phyloP scores from a whole-genome alignment of 2,113 vertebrate species.

The Tympanuchus pallidicinctus region DNA sequence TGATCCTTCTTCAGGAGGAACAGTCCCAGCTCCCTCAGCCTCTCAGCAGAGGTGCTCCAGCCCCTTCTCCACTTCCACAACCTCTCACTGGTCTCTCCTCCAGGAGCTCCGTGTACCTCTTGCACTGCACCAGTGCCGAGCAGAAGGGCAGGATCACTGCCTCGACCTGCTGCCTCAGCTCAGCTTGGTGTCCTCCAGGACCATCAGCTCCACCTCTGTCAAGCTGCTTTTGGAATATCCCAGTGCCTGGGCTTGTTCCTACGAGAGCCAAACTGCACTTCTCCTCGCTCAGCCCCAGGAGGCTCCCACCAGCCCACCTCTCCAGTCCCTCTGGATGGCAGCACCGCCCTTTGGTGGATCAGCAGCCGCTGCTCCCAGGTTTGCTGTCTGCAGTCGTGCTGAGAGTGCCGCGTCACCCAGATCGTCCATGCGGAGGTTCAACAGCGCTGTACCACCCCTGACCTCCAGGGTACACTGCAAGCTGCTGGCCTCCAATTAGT shows the following conservation, averaged over 20 bases:
- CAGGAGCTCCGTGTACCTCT: background rate
- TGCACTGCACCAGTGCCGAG: background rate
- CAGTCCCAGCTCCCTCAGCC: background rate
- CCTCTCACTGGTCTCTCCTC: background rate
- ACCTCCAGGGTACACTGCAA: background rate
- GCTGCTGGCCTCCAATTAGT: background rate
- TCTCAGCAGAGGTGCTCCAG: background rate
- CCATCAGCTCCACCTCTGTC: background rate
- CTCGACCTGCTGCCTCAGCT: background rate
- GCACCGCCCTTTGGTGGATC: background rate
- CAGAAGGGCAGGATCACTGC: background rate
- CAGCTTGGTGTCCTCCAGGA: background rate
- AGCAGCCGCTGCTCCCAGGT: background rate
- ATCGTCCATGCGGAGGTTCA: background rate
- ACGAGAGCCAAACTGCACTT: background rate
- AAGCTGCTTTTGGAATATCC: background rate
- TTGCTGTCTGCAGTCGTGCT: background rate
- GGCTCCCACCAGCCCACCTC: background rate
- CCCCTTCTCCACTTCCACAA: background rate
- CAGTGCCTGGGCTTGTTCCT: too few relatives aligned
- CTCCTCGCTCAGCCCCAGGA: background rate
- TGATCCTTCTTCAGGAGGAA: background rate
- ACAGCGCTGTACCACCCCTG: background rate
- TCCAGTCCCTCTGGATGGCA: background rate
- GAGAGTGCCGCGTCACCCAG: background rate